phyloP scores from a whole-genome alignment of 64 coral and sea anemone genomes.

The Cladopsammia gracilis region DNA sequence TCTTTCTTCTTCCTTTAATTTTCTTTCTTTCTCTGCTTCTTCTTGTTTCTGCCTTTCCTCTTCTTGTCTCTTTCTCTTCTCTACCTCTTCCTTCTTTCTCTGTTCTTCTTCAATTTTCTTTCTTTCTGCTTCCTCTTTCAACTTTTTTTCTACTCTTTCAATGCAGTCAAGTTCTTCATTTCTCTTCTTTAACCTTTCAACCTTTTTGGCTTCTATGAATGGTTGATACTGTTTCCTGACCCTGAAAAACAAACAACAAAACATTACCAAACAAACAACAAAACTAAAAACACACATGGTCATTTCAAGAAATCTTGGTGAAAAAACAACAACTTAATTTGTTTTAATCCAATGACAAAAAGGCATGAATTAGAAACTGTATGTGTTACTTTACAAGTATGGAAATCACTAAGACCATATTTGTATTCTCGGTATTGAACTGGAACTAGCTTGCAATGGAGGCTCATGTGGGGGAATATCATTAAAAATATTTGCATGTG shows the following conservation, averaged over 20 bases:
- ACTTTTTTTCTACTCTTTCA: slow-evolving; percentile 71
- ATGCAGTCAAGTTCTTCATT: slow-evolving; percentile 76
- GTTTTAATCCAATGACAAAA: neutral
- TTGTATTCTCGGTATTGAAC: no score
- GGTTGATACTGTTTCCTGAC: slow-evolving; percentile 63
- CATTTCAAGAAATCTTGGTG: neutral
- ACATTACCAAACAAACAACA: no score
- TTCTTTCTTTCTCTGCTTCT: slow-evolving; percentile 14
- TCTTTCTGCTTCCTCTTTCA: slow-evolving; percentile 57
- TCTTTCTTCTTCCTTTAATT: slow-evolving; percentile 17
- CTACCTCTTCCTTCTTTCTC: slow-evolving; percentile 6
- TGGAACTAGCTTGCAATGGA: no score
- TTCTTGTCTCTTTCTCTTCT: slow-evolving; percentile 19
- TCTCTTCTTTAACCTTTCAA: slow-evolving; percentile 54
- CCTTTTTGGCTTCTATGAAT: slow-evolving; percentile 37
- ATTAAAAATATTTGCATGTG: no score
- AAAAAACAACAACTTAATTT: no score
- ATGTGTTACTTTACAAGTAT: no score
- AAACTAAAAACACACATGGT: no score
- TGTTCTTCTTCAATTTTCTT: slow-evolving; percentile 40
- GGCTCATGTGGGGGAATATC: no score
- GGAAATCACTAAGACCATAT: no score
- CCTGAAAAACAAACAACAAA: slow-evolving; percentile 27
- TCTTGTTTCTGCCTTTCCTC: slow-evolving; percentile 18
- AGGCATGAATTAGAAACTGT: no score